These are phyloP conservation scores for Lytechinus variegatus DNA, from an alignment of 35 echinoderm and acorn worm species.

Conservation along the genomic window DNA sequence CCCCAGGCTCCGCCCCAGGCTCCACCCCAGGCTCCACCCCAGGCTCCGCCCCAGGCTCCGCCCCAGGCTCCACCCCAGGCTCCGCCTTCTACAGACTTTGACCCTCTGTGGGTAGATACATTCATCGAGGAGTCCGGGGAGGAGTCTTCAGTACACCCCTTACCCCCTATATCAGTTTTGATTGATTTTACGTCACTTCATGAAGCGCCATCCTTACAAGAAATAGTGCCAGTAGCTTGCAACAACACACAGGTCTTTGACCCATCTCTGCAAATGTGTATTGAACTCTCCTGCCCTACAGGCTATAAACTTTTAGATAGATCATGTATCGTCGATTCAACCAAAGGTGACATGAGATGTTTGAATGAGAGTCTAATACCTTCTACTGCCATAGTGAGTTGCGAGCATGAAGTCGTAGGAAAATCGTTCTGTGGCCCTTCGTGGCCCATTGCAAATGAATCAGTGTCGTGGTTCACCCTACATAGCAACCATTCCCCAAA, in stretches of 20 bases:
- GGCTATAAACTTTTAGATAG: not conserved
- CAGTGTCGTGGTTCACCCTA: not conserved
- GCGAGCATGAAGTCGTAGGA: not conserved
- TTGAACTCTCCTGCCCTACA: not conserved
- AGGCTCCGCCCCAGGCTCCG: too few species aligned
- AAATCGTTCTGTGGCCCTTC: not conserved
- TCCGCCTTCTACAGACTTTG: too few species aligned
- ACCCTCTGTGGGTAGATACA: too few species aligned
- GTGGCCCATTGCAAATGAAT: not conserved
- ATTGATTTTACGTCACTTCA: not conserved
- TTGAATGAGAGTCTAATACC: not conserved
- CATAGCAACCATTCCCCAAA: not conserved
- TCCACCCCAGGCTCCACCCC: too few species aligned
- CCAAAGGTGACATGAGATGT: not conserved
- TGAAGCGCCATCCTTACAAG: not conserved
- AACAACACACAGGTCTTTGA: not conserved
- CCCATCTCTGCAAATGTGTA: not conserved
- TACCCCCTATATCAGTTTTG: constrained; percentile 5
- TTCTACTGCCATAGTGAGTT: not conserved
- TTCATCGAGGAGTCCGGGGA: too few species aligned
- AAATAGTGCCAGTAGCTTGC: not conserved
- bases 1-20: too few species aligned
- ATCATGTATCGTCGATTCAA: not conserved
- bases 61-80: too few species aligned
- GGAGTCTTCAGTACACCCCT: not conserved